Conservation (phyloP, 2,888 invertebrate species). For the Didymodactylos carnosus region DNA sequence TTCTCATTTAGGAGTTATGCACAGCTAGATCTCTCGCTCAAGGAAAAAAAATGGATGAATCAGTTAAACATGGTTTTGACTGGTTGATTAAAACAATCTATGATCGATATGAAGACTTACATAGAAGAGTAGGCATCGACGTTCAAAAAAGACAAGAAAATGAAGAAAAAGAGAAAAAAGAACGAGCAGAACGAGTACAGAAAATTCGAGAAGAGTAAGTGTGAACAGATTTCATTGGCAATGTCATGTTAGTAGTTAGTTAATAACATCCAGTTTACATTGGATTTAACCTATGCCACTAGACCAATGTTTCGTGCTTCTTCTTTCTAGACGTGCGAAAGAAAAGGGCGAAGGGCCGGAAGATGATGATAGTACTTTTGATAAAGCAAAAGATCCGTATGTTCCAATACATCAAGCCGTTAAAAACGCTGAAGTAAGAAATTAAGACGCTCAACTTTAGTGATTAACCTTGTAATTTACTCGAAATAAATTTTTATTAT, state of each 20-base stretch:
- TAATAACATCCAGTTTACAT: neutral
- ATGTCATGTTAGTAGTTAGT: neutral
- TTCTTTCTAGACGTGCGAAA: no score
- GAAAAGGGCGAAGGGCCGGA: no score
- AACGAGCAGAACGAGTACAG: constrained; percentile 2
- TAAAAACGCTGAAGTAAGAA: neutral
- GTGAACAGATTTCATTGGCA: neutral
- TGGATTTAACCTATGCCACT: no score
- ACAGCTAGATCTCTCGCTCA: neutral
- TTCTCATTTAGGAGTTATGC: neutral
- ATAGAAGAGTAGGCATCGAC: neutral
- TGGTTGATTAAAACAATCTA: constrained; percentile 9
- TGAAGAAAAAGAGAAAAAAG: neutral
- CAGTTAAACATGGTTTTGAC: constrained; percentile 1
- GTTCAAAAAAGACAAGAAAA: neutral
- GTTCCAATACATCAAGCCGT: neutral
- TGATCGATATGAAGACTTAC: neutral
- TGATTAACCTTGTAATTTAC: no score
- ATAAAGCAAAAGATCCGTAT: neutral
- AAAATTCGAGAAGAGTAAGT: neutral
- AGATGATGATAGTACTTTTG: neutral
- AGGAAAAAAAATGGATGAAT: constrained; percentile 3
- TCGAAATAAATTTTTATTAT: no score
- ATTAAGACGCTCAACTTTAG: no score
- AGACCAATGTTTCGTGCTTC: no score